Conservation (phyloP, 2,797 vertebrate species). For the Pangasius larnaudii region DNA sequence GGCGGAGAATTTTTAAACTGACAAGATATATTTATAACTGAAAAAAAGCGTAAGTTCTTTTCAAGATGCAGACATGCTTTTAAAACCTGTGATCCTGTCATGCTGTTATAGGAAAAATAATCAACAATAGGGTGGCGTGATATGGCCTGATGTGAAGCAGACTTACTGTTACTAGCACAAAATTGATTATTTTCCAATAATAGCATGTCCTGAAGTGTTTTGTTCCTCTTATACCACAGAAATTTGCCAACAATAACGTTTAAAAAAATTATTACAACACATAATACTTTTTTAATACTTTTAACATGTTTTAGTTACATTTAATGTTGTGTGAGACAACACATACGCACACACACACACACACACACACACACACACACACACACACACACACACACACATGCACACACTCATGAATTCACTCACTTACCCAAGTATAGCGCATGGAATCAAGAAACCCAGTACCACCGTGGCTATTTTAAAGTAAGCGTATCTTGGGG, state of each 20-base stretch:
- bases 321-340: neutral
- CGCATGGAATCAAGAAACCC: conserved; percentile 79
- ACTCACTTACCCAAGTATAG: conserved; percentile 77
- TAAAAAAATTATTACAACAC: neutral
- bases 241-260: neutral
- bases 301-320: neutral
- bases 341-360: too few species aligned
- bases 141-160: neutral
- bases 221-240: neutral
- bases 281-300: neutral
- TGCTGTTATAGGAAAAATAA: neutral
- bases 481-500: conserved; percentile 72
- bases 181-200: neutral
- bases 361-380: neutral
- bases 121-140: neutral
- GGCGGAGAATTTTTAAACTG: neutral
- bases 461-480: conserved; percentile 75
- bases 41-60: neutral
- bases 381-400: neutral
- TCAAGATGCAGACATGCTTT: neutral
- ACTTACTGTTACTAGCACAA: neutral
- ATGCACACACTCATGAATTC: neutral
- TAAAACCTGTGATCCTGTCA: too few species aligned
- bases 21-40: neutral
- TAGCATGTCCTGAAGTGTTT: neutral